Evolutionary conservation across 2,797 vertebrate genomes (phyloP), one percentile per base, ranked within the genome.

Genomic region (Propithecus deckenii): DNA sequence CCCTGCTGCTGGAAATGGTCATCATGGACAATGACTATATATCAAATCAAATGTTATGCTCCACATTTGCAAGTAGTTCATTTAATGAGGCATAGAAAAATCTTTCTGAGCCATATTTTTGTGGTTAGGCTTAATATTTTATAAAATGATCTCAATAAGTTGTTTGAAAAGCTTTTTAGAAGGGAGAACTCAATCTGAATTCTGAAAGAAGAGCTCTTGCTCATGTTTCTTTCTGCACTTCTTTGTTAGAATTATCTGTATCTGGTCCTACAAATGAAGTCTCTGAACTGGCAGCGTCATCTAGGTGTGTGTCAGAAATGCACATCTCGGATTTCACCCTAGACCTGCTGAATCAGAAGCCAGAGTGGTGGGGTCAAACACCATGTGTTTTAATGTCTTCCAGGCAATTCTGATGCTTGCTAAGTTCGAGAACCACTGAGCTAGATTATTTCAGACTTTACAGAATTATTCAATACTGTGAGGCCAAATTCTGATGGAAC

Each of bases 81-180:
- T 32, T 87, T 94, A 89, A 86, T 67, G 5, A 57, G 52, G 75
- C 30, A 43, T 41, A 76, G 57, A 78, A 81, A 80, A 95, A 83
- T 65, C 65, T 74, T 91, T 89, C 41, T 89, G 79, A 92, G 41
- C 7, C 25, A 84, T 65, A 76, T 78, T 80, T 89, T 71, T 43
- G 79, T 85, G 59, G 43, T 95, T 59, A 89, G 20, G 46, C 57
- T 85, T 86, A 78, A 80, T 65, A 46, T 72, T 95, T 90, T 83
- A 55, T 50, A 89, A 88, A 94, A 96, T 90, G 43, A 75, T 10
- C 23, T 84, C 52, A 55, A 8, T 81, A 61, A 80, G 3, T 78
- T 76, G 35, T 74, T 95, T 94, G 35, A 86, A 78, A 72, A 41
- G 15, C 25, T 71, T 90, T 89, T 89, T 28, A 61, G 59, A 91